Percentiles rank a stretch among this genome's conserved stretches.
phyloP scores from a whole-genome alignment of 2,888 invertebrate genomes.

The Sesia bembeciformis region DNA sequence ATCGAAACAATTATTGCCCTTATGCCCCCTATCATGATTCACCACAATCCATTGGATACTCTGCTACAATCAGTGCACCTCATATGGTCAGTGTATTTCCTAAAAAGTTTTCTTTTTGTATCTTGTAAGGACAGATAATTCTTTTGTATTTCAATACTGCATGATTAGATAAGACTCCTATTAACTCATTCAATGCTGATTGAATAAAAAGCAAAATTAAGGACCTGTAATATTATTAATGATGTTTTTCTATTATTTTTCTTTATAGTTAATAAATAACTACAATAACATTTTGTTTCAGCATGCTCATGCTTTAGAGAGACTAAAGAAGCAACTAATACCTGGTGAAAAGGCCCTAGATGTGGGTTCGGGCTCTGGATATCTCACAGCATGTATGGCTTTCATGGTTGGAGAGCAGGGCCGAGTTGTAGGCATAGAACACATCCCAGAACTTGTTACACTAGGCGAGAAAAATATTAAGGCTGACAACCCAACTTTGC shows the following conservation, averaged over 20 bases:
- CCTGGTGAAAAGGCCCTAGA: slow-evolving; percentile 88
- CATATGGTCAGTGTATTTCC: slow-evolving; percentile 83
- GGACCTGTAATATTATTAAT: no score
- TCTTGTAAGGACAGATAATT: no score
- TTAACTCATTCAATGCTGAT: no score
- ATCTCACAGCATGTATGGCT: slow-evolving; percentile 93
- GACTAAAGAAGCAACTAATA: slow-evolving; percentile 83
- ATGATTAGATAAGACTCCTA: no score
- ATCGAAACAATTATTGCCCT: slow-evolving; percentile 86
- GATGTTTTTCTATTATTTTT: no score
- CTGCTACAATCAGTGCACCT: slow-evolving; percentile 96
- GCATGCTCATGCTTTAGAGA: slow-evolving; percentile 94
- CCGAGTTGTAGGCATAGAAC: slow-evolving; percentile 89
- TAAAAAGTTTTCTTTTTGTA: no score
- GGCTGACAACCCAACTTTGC: slow-evolving; percentile 79
- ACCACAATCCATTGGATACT: slow-evolving; percentile 94
- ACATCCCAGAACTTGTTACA: slow-evolving; percentile 87
- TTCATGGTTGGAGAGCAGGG: slow-evolving; percentile 83
- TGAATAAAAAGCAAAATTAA: no score
- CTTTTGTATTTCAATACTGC: no score
- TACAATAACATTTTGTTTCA: slow-evolving; percentile 33
- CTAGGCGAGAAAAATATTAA: slow-evolving; percentile 85
- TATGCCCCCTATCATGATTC: slow-evolving; percentile 90
- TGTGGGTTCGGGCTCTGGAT: slow-evolving; percentile 96
- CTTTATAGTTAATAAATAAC: no score